Conservation (phyloP, 2,797 vertebrate genomes). For the Carduelis carduelis region DNA sequence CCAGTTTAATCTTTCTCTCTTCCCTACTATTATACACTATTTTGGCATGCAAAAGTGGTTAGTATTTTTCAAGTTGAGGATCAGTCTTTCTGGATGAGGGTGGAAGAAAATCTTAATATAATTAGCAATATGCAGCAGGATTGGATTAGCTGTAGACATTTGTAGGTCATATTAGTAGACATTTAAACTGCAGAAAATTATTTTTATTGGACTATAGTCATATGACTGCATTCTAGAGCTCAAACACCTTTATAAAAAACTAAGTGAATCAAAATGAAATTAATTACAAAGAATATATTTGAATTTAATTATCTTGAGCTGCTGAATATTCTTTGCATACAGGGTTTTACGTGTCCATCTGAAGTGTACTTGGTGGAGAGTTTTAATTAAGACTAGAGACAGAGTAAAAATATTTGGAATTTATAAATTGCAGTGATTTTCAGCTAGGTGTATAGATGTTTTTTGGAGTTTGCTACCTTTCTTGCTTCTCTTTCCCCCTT, state of each 20-base stretch:
- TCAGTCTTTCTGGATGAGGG: background rate
- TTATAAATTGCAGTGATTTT: background rate
- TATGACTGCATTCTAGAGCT: background rate
- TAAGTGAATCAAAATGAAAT: conserved; percentile 25
- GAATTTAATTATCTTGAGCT: conserved; percentile 28
- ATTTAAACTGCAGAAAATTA: background rate
- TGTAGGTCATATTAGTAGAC: background rate
- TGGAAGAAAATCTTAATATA: background rate
- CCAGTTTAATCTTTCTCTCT: background rate
- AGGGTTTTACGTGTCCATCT: background rate
- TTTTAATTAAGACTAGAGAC: conserved; percentile 38
- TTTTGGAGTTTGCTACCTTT: background rate
- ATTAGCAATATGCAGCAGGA: background rate
- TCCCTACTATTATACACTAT: background rate
- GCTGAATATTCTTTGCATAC: background rate
- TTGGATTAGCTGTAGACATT: background rate
- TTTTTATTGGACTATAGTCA: background rate
- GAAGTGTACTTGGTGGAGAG: conserved; percentile 29
- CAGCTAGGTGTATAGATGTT: background rate
- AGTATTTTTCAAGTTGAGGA: background rate
- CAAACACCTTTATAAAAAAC: conserved; percentile 19
- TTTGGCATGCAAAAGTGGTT: background rate
- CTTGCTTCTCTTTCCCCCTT: background rate
- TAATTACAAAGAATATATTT: conserved; percentile 46
- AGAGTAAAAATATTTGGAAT: conserved; percentile 3